phyloP scores from a whole-genome alignment of 53 echinoderm and acorn worm genomes.

The Paelopatides confundens region DNA sequence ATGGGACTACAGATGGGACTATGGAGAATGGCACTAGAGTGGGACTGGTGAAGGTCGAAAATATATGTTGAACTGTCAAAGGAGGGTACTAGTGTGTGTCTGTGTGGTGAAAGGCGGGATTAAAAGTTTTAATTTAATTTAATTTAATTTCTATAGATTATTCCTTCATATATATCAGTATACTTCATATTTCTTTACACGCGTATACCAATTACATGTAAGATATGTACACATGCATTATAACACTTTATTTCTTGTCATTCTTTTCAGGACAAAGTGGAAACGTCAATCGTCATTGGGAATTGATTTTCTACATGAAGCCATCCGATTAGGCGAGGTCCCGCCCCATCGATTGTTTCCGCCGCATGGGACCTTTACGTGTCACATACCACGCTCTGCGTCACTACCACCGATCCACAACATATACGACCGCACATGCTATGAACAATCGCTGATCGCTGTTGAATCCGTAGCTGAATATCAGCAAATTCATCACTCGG shows the following conservation, averaged over 20 bases:
- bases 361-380: not conserved
- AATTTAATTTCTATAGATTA: too few species aligned
- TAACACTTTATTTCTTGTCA: not conserved
- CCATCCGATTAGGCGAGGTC: constrained; percentile 28
- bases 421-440: constrained; percentile 10
- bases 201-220: too few species aligned
- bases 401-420: not conserved
- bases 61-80: too few species aligned
- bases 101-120: too few species aligned
- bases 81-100: too few species aligned
- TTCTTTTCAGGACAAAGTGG: constrained; percentile 34
- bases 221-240: too few species aligned
- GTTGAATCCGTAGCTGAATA: not conserved
- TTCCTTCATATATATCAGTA: too few species aligned
- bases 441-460: not conserved
- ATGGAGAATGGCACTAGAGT: too few species aligned
- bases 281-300: constrained; percentile 37
- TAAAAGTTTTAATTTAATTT: too few species aligned
- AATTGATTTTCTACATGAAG: constrained; percentile 40
- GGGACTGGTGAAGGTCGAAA: too few species aligned
- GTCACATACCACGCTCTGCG: not conserved
- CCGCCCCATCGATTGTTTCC: constrained; percentile 12
- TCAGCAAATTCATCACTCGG: not conserved
- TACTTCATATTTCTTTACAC: too few species aligned
- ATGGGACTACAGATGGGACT: too few species aligned